These are phyloP conservation scores for Marasmarcha lunaedactyla DNA, from an alignment of 2,888 invertebrate species.

Conservation along the genomic window DNA sequence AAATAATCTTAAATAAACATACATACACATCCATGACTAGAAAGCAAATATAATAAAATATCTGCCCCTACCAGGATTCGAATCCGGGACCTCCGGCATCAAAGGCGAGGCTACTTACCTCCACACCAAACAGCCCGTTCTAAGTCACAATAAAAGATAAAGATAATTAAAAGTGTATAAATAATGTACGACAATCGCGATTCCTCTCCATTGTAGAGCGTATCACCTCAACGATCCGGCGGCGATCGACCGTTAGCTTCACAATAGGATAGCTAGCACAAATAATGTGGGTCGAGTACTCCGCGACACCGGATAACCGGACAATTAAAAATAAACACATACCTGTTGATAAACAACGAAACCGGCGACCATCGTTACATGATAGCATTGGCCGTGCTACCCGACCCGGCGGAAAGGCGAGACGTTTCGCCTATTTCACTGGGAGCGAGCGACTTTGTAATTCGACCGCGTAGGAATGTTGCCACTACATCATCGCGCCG, in stretches of 20 bases:
- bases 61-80: no score
- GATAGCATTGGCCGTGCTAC: not conserved
- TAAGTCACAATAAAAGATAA: no score
- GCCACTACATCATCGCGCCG: conserved; percentile 21
- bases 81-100: no score
- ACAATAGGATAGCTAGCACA: conserved; percentile 49
- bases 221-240: no score
- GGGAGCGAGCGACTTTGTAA: conserved; percentile 32
- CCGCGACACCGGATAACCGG: conserved; percentile 47
- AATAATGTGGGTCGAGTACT: conserved; percentile 54
- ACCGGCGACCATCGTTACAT: conserved; percentile 6
- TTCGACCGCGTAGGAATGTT: conserved; percentile 38
- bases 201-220: no score
- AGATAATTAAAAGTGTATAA: not conserved
- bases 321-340: conserved; percentile 47
- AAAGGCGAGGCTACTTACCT: no score
- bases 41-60: no score
- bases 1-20: no score
- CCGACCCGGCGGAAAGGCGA: not conserved
- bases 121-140: no score
- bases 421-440: conserved; percentile 3
- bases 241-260: conserved; percentile 39
- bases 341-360: conserved; percentile 29
- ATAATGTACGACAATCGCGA: not conserved
- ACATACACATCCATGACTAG: no score